Conservation (phyloP, 35 echinoderm and acorn worm genomes). For the Lytechinus variegatus region DNA sequence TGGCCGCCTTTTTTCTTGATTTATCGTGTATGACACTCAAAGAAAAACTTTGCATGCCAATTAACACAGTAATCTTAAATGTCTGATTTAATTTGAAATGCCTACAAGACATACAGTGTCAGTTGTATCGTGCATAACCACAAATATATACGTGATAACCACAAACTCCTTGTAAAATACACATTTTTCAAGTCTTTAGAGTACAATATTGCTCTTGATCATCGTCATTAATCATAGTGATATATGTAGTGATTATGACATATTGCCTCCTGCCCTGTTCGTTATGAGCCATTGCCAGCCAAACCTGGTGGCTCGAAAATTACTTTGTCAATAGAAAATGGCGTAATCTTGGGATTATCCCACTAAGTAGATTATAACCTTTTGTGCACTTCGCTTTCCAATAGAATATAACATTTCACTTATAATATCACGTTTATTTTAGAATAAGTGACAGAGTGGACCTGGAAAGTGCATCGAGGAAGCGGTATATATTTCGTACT, state of each 20-base stretch:
- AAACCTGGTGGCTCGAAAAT: conserved; percentile 28
- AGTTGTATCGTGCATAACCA: too few species aligned
- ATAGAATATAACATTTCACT: conserved; percentile 32
- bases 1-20: too few species aligned
- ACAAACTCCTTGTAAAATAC: too few species aligned
- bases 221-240: background rate
- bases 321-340: conserved; percentile 42
- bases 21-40: too few species aligned
- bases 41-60: too few species aligned
- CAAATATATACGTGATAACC: too few species aligned
- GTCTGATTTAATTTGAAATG: too few species aligned
- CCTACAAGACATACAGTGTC: too few species aligned
- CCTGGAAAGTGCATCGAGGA: background rate
- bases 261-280: background rate
- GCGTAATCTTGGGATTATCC: conserved; percentile 28
- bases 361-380: conserved; percentile 12
- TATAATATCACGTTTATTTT: background rate
- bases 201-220: background rate
- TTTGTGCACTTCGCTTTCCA: background rate
- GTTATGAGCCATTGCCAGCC: background rate
- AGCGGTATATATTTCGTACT: background rate
- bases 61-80: too few species aligned
- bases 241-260: conserved; percentile 37
- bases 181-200: background rate
- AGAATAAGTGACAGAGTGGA: background rate